Evolutionary conservation across 2,888 invertebrate genomes (phyloP).

Genomic region (Monopis laevigella): DNA sequence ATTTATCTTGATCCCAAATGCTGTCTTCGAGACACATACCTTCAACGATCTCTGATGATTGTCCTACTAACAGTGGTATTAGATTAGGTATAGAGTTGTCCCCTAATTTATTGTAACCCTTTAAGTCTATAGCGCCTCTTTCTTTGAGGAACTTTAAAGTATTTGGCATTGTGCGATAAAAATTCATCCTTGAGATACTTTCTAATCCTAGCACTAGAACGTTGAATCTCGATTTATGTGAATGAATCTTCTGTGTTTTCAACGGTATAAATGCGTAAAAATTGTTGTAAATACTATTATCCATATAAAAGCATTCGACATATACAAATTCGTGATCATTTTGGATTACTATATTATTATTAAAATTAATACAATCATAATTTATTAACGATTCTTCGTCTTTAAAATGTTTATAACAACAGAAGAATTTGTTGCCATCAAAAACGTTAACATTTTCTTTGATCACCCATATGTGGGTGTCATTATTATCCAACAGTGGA

Average conservation of each 20-base stretch:
- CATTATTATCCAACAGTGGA: background rate
- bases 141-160: conserved; percentile 70
- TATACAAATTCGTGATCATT: conserved; percentile 25
- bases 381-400: conserved; percentile 21
- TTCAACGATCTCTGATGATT: conserved; percentile 71
- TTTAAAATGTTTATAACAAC: conserved; percentile 23
- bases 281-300: conserved; percentile 23
- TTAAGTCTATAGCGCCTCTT: conserved; percentile 76
- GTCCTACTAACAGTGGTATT: conserved; percentile 80
- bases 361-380: conserved; percentile 24
- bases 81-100: conserved; percentile 95
- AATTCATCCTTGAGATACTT: conserved; percentile 85
- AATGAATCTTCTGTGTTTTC: conserved; percentile 16
- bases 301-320: conserved; percentile 70
- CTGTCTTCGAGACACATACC: conserved; percentile 70
- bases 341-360: conserved; percentile 15
- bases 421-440: conserved; percentile 20
- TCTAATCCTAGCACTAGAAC: conserved; percentile 86
- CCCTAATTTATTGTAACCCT: conserved; percentile 93
- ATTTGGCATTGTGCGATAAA: conserved; percentile 83
- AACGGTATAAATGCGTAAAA: conserved; percentile 13
- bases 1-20: conserved; percentile 74
- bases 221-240: conserved; percentile 52
- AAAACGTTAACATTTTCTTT: conserved; percentile 20
- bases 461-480: conserved; percentile 21